Conservation (phyloP, 1,140 invertebrate genomes). For the Nymphalis io region DNA sequence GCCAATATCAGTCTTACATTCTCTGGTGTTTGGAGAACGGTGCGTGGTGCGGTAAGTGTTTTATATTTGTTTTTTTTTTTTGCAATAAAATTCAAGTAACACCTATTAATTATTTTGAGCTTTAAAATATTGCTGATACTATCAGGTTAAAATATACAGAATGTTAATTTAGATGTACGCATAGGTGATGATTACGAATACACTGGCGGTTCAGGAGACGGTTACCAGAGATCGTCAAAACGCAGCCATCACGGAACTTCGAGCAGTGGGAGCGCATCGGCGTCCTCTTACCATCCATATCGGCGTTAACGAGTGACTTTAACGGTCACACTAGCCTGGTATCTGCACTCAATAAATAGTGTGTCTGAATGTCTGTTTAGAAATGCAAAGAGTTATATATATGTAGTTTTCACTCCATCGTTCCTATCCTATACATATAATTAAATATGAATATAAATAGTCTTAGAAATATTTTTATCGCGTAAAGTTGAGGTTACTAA, state of each 20-base stretch:
- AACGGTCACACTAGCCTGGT: slow-evolving; percentile 21
- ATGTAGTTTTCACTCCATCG: too few species aligned
- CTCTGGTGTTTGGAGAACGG: slow-evolving; percentile 37
- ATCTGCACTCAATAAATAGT: slow-evolving; percentile 18
- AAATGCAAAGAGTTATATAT: neutral
- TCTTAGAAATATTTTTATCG: too few species aligned
- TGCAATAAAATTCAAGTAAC: neutral
- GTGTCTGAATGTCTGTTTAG: slow-evolving; percentile 7
- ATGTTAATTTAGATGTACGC: slow-evolving; percentile 40
- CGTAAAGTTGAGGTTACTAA: neutral
- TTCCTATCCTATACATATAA: too few species aligned
- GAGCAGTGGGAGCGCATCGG: slow-evolving; percentile 56
- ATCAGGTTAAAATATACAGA: neutral
- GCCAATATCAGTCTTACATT: slow-evolving; percentile 15
- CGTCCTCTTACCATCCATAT: slow-evolving; percentile 76
- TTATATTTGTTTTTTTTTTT: slow-evolving; percentile 36
- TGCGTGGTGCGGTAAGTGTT: slow-evolving; percentile 63
- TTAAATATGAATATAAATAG: too few species aligned
- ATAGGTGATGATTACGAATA: slow-evolving; percentile 77
- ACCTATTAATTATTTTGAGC: slow-evolving; percentile 4
- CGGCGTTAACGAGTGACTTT: slow-evolving; percentile 62
- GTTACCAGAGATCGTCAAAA: slow-evolving; percentile 70
- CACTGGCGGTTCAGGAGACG: slow-evolving; percentile 73
- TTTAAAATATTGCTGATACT: slow-evolving; percentile 49
- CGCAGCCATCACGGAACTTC: slow-evolving; percentile 67